These are phyloP conservation scores for Schizopygopsis malacanthus DNA, from an alignment of 2,797 vertebrate species.

Conservation along the genomic window DNA sequence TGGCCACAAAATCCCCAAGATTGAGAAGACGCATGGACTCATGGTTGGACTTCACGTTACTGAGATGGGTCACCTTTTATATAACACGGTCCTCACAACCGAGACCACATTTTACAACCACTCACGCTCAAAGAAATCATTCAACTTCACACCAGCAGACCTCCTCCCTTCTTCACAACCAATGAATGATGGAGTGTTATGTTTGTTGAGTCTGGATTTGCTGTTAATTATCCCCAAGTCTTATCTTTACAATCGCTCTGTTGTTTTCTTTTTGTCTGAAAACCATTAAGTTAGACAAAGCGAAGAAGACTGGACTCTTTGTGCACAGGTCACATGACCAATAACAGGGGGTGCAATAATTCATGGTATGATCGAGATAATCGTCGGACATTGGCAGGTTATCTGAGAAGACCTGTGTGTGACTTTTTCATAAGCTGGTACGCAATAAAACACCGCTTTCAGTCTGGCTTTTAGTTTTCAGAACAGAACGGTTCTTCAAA, in stretches of 20 bases:
- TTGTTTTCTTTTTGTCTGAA: slow-evolving; percentile 68
- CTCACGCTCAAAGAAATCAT: slow-evolving; percentile 22
- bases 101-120: slow-evolving; percentile 62
- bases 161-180: slow-evolving; percentile 71
- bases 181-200: slow-evolving; percentile 68
- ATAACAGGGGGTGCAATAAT: slow-evolving; percentile 68
- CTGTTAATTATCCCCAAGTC: slow-evolving; percentile 68
- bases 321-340: slow-evolving; percentile 72
- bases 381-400: slow-evolving; percentile 68
- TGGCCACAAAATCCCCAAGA: slow-evolving; percentile 55
- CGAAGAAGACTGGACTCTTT: slow-evolving; percentile 72
- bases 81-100: slow-evolving; percentile 12
- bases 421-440: slow-evolving; percentile 47
- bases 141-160: slow-evolving; percentile 44
- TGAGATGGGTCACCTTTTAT: slow-evolving; percentile 61
- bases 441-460: slow-evolving; percentile 64
- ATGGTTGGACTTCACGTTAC: slow-evolving; percentile 7
- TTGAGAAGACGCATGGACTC: slow-evolving; percentile 55
- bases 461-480: slow-evolving; percentile 26
- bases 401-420: slow-evolving; percentile 65
- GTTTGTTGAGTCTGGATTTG: slow-evolving; percentile 57
- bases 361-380: slow-evolving; percentile 70
- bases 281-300: slow-evolving; percentile 69
- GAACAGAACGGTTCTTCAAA: slow-evolving; percentile 37
- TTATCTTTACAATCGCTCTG: slow-evolving; percentile 77